Base-by-base conservation (phyloP, 2,888 invertebrate genomes). In the Sturmia bella region DNA sequence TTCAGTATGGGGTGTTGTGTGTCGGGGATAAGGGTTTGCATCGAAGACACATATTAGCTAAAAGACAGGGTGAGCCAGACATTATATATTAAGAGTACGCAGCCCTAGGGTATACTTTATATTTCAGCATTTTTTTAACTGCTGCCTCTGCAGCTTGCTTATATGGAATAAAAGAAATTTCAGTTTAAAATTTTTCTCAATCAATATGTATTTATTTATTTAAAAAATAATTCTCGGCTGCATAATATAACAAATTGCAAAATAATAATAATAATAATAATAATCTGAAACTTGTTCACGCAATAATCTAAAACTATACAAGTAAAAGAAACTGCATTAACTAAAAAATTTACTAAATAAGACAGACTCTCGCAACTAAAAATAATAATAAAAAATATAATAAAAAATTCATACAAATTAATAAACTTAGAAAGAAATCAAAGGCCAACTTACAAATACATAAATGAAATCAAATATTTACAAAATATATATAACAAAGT, bases 191-290 rank as follows among this genome's bases (percentile, higher is more conserved):
- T 45, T 45, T 45, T 45, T 9, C 7, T 17, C 9, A 15, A 45
- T 45, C 15, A 17, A 15, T 45, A 9, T 50, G 19, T 21, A 21
- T 43, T 39, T 45, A 64, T 79, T 79, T 74, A 76, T 68, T 73
- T 56, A 52, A 68, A 78, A 76, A 50, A 59, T 68, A 63, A 41
- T 66, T 70, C 24, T 64, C 19, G 64, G 43, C 52, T 80, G 80
- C 76, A 73, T 76, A 83, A 80, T 73, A 72, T 83, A 83, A 80
- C 79, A 83, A 83, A 76, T 83, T 72, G 68, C 72, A 73, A 83
- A 73, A 61, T 50, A 54, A 63, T 52, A 57, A n/a, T n/a, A n/a
- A n/a, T n/a, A n/a, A n/a, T n/a, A n/a, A n/a, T n/a, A 72, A 73
- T 1, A 72, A 68, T 27, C 50, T 74, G 52, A 63, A 72, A 64